Conservation (phyloP, 2,888 invertebrate genomes). For the Vandiemenella viatica region DNA sequence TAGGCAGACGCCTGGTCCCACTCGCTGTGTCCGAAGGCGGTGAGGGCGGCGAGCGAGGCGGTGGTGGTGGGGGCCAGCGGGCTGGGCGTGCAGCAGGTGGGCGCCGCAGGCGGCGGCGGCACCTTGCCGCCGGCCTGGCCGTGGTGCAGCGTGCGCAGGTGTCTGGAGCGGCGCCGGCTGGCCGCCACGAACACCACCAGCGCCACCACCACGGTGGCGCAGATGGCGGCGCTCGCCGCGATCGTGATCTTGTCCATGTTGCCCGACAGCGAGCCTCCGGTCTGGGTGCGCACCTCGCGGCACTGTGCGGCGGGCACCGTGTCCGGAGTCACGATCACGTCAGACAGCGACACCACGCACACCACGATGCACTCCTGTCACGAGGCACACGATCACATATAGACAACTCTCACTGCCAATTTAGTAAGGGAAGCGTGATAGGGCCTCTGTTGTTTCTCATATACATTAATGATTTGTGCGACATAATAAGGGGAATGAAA, state of each 20-base stretch:
- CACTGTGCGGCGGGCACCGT: constrained; percentile 76
- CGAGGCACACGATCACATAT: too few species aligned
- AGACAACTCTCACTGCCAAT: too few species aligned
- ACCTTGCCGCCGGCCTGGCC: constrained; percentile 42
- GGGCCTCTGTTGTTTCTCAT: too few species aligned
- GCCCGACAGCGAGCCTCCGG: constrained; percentile 45
- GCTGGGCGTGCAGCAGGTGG: constrained; percentile 34
- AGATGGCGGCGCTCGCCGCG: constrained; percentile 83
- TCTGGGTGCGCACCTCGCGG: constrained; percentile 73
- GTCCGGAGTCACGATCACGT: constrained; percentile 73
- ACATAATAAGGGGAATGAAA: too few species aligned
- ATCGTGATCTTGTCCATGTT: constrained; percentile 93
- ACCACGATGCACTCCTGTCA: constrained; percentile 81
- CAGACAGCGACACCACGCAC: constrained; percentile 81
- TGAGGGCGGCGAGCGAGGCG: constrained; percentile 45
- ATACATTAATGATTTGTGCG: too few species aligned
- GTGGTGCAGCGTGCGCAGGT: constrained; percentile 47
- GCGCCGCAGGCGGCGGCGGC: neutral
- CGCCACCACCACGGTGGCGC: constrained; percentile 79
- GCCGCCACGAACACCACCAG: constrained; percentile 82
- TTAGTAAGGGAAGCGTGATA: too few species aligned
- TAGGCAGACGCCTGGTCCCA: constrained; percentile 84
- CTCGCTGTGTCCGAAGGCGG: constrained; percentile 31
- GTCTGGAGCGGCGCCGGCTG: constrained; percentile 60
- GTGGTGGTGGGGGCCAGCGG: constrained; percentile 68